A percentile compares a stretch with the other conserved stretches of the same genome.
phyloP scores from a whole-genome alignment of 1,140 invertebrate species.

The Teleogryllus occipitalis region DNA sequence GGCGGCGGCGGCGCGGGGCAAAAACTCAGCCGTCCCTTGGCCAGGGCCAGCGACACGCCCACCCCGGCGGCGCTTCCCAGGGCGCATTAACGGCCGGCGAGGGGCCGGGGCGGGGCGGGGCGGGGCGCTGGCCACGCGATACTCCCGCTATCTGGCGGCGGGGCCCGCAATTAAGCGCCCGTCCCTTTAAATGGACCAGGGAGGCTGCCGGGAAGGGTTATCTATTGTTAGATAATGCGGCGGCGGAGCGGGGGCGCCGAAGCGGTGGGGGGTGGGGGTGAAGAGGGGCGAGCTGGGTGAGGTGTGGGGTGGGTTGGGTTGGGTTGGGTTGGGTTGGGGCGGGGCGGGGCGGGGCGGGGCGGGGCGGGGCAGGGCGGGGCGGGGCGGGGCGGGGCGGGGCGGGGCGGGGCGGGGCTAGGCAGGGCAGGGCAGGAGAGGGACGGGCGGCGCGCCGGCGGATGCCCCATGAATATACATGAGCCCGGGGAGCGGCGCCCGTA shows the following conservation, averaged over 20 bases:
- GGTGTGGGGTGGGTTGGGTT: too few relatives aligned
- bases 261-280: background rate
- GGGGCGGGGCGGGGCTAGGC: background rate
- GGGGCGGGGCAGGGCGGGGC: slow-evolving; percentile 24
- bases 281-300: background rate
- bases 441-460: slow-evolving; percentile 11
- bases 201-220: background rate
- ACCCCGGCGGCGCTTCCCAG: too few relatives aligned
- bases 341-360: slow-evolving; percentile 25
- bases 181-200: slow-evolving; percentile 3
- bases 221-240: background rate
- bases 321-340: too few relatives aligned
- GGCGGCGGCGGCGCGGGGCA: too few relatives aligned
- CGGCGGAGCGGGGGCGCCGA: background rate
- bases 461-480: slow-evolving; percentile 14
- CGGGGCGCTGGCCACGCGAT: background rate
- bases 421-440: slow-evolving; percentile 9
- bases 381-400: background rate
- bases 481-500: background rate
- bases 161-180: background rate
- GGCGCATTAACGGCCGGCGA: background rate
- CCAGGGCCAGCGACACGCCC: too few relatives aligned
- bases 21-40: too few relatives aligned
- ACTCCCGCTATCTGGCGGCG: background rate
- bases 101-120: too few relatives aligned